These are phyloP conservation scores for Tinea pellionella DNA, from an alignment of 2,888 invertebrate species.

Conservation along the genomic window DNA sequence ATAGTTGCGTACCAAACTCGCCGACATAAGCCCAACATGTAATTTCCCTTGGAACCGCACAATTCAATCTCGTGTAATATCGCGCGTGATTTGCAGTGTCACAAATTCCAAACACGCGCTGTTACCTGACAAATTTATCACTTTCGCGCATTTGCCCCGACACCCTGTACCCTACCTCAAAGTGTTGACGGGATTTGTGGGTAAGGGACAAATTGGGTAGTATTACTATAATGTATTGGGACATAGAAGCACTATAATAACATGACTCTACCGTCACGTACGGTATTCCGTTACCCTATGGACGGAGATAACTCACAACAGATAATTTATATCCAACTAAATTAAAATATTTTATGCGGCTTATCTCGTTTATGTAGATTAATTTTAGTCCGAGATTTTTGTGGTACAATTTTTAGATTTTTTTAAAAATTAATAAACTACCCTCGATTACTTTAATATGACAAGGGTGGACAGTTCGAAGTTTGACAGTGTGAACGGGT, in stretches of 20 bases:
- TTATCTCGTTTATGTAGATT: too few relatives aligned
- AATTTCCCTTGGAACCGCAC: conserved; percentile 36
- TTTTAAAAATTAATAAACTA: too few relatives aligned
- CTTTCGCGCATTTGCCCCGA: conserved; percentile 36
- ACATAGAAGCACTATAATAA: conserved; percentile 18
- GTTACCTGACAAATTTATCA: conserved; percentile 63
- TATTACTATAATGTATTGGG: conserved; percentile 39
- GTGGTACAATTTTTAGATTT: too few relatives aligned
- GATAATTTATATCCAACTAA: not conserved
- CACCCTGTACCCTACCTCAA: not conserved
- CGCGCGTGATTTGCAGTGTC: conserved; percentile 47
- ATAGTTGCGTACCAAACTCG: not conserved
- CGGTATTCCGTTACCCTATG: conserved; percentile 3
- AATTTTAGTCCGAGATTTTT: too few relatives aligned
- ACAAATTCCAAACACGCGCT: conserved; percentile 51
- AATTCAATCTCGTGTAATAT: conserved; percentile 55
- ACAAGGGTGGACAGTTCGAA: too few relatives aligned
- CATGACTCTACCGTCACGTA: conserved; percentile 1
- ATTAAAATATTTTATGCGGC: too few relatives aligned
- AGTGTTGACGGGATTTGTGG: conserved; percentile 32
- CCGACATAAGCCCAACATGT: conserved; percentile 19
- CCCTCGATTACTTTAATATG: too few relatives aligned
- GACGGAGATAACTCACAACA: not conserved
- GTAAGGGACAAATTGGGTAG: conserved; percentile 38
- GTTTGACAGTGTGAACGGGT: too few relatives aligned